Conservation (phyloP, 2,113 vertebrate species). For the Brevimyrus niger region DNA sequence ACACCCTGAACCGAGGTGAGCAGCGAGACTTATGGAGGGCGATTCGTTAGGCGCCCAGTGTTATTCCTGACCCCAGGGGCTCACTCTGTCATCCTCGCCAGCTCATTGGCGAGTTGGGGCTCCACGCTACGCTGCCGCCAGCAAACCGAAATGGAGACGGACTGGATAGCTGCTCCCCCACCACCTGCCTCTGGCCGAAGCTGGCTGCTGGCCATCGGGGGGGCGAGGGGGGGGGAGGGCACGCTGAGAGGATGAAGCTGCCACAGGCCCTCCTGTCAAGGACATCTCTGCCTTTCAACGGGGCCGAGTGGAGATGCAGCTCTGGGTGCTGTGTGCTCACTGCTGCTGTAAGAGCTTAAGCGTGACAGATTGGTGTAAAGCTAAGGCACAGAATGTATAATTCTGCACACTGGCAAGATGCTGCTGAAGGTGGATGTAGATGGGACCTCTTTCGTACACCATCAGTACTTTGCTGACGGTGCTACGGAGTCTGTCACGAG, state of each 20-base stretch:
- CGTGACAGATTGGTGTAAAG: not conserved
- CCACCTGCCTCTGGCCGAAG: constrained; percentile 25
- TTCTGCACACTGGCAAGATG: not conserved
- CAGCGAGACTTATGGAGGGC: not conserved
- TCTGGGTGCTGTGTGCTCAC: not conserved
- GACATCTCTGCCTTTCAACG: not conserved
- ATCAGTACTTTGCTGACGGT: not conserved
- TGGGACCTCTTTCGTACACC: not conserved
- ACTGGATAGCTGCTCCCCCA: not conserved
- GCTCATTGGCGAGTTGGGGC: constrained; percentile 59
- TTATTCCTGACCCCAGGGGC: constrained; percentile 59
- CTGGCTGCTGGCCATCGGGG: not conserved
- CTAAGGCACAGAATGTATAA: not conserved
- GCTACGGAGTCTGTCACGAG: constrained; percentile 21
- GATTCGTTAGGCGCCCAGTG: constrained; percentile 24
- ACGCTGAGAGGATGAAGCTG: not conserved
- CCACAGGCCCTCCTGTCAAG: not conserved
- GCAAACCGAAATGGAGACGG: constrained; percentile 51
- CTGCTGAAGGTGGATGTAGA: not conserved
- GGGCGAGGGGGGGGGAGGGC: not conserved
- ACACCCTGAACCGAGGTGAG: not conserved
- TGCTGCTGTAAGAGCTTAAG: not conserved
- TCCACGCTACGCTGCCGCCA: constrained; percentile 18
- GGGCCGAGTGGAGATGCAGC: not conserved
- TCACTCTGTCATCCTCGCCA: constrained; percentile 58